These are phyloP conservation scores for Temnothorax rugatulus DNA, from an alignment of 2,888 invertebrate genomes.

Conservation along the genomic window DNA sequence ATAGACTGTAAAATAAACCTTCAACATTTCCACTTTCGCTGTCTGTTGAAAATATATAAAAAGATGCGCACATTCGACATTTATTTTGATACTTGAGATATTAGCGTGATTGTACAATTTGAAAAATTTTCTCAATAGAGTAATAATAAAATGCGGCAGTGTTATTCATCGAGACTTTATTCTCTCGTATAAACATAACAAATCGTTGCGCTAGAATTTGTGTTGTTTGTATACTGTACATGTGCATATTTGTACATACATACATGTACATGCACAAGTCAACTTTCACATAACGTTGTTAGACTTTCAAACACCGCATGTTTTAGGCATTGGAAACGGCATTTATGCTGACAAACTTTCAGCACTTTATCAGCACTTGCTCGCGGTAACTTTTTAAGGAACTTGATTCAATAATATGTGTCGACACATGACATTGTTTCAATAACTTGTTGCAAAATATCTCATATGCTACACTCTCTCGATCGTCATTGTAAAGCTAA, in stretches of 20 bases:
- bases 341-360: constrained; percentile 12
- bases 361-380: constrained; percentile 14
- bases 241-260: neutral
- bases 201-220: constrained; percentile 43
- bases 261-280: constrained; percentile 7
- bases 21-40: neutral
- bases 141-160: constrained; percentile 17
- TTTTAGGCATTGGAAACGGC: constrained; percentile 45
- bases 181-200: constrained; percentile 48
- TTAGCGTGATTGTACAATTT: neutral
- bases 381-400: neutral
- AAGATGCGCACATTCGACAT: neutral
- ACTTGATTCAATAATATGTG: neutral
- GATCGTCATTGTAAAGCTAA: neutral
- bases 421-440: neutral
- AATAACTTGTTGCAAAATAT: constrained; percentile 11
- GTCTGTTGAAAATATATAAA: neutral
- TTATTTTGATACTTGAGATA: neutral
- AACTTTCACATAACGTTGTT: constrained; percentile 11
- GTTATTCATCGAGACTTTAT: constrained; percentile 36
- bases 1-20: neutral
- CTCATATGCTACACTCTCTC: neutral
- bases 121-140: constrained; percentile 4
- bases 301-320: neutral
- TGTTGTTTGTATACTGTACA: neutral